Evolutionary conservation across 1,140 invertebrate species (phyloP).

Genomic region (Papilio xuthus): DNA sequence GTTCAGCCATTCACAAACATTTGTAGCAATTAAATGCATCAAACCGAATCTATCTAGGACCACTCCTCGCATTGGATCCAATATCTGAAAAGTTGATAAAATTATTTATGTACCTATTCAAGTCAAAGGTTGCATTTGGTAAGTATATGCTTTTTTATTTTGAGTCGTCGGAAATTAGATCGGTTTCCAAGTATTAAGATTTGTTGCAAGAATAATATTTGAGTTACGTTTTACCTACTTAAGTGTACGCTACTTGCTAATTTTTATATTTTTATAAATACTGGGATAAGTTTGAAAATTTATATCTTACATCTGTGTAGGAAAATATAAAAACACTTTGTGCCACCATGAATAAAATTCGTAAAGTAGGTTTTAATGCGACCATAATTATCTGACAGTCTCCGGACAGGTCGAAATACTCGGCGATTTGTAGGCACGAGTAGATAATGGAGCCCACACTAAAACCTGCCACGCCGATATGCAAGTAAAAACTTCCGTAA

Average conservation of each 20-base stretch:
- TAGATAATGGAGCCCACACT: slow-evolving; percentile 87
- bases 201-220: not conserved
- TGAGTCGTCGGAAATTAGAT: not conserved
- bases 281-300: not conserved
- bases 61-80: slow-evolving; percentile 77
- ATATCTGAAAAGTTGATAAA: slow-evolving; percentile 57
- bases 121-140: not conserved
- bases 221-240: not conserved
- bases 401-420: slow-evolving; percentile 83
- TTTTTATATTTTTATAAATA: not conserved
- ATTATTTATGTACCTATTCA: not conserved
- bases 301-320: slow-evolving; percentile 82
- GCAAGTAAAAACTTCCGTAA: slow-evolving; percentile 84
- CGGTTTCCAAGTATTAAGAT: not conserved
- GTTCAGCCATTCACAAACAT: slow-evolving; percentile 85
- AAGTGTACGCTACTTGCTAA: not conserved
- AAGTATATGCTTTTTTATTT: not conserved
- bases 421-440: slow-evolving; percentile 85
- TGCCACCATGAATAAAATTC: slow-evolving; percentile 84
- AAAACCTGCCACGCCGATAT: slow-evolving; percentile 85
- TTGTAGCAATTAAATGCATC: slow-evolving; percentile 83
- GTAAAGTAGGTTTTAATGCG: slow-evolving; percentile 82
- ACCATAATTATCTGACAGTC: slow-evolving; percentile 82
- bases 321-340: slow-evolving; percentile 88
- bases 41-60: slow-evolving; percentile 83